A percentile compares a stretch with the other conserved stretches of the same genome.
Evolutionary conservation across 2,888 invertebrate species (phyloP).

Genomic region (Zygaena filipendulae): DNA sequence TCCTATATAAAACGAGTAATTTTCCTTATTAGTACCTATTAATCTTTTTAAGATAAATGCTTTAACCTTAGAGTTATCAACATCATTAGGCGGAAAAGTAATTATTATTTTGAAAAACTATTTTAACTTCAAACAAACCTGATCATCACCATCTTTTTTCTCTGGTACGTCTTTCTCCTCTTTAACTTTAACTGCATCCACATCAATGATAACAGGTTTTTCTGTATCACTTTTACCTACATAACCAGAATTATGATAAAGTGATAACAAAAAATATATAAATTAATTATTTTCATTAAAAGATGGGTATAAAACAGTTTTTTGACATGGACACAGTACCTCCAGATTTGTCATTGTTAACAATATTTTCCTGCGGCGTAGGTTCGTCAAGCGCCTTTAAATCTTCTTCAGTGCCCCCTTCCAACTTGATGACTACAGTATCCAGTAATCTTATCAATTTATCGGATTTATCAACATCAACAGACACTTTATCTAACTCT

Average conservation of each 20-base stretch:
- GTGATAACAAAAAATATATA: neutral
- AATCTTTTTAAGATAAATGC: too few relatives aligned
- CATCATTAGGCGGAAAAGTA: too few relatives aligned
- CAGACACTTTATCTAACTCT: slow-evolving; percentile 78
- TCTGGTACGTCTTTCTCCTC: slow-evolving; percentile 47
- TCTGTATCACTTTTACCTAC: slow-evolving; percentile 40
- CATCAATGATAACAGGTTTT: slow-evolving; percentile 54
- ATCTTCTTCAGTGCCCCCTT: slow-evolving; percentile 93
- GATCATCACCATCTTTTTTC: slow-evolving; percentile 29
- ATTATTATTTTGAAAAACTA: too few relatives aligned
- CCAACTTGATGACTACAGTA: slow-evolving; percentile 95
- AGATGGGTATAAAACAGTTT: neutral
- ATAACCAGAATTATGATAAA: slow-evolving; percentile 14
- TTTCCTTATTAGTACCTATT: too few relatives aligned
- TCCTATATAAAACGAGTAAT: too few relatives aligned
- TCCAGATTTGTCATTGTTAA: slow-evolving; percentile 40
- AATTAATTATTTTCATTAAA: neutral
- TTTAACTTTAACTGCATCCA: slow-evolving; percentile 51
- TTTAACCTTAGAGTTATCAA: too few relatives aligned
- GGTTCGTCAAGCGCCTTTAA: slow-evolving; percentile 85
- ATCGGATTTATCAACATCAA: slow-evolving; percentile 88
- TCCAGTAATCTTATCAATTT: slow-evolving; percentile 89
- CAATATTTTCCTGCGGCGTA: slow-evolving; percentile 27
- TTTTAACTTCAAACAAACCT: slow-evolving; percentile 38
- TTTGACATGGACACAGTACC: too few relatives aligned